Evolutionary conservation across 1,140 invertebrate genomes (phyloP), one percentile per base, ranked within the genome.

Genomic region (Euura saliciscinereae): DNA sequence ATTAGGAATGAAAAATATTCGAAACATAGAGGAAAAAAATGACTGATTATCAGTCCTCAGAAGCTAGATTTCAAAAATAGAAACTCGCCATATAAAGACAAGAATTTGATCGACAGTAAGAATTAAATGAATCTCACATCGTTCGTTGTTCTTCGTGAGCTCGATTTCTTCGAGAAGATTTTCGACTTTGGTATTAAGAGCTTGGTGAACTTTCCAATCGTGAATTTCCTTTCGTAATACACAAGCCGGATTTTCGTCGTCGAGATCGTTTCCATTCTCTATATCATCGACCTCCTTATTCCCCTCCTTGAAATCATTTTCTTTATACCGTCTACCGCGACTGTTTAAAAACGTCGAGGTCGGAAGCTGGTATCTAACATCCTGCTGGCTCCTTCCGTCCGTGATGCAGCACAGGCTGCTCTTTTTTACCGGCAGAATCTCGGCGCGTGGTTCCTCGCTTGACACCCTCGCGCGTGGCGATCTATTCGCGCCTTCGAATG

Each of bases 201-300:
- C 43, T 68, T 77, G 70, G 8, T 76, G 72, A 2, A 64, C 45
- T 46, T 45, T 75, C 78, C 78, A 79, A 45, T 76, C 75, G 66
- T 46, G 69, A 44, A 79, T 77, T 76, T 79, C 78, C 64, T 68
- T 59, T 68, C 65, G 73, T 8, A 79, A 43, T 8, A 73, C 5
- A n/a, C 13, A 59, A 59, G 51, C 51, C 28, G 28, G 28, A 28
- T 28, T 28, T n/a, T 8, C 51, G 13, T 59, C 51, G 6, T 8
- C 13, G 13, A 11, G 8, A n/a, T 11, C 8, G 51, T n/a, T 59
- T n/a, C 8, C 3, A 11, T 11, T n/a, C 51, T 59, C 6, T 28
- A 28, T 28, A 1, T 28, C 28, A 28, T 28, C 28, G 28, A 28
- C 28, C 13, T 59, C 13, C 13, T n/a, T 59, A n/a, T 8, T 5